Evolutionary conservation across 2,113 vertebrate species (phyloP).

Genomic region (Pteruthius melanotis): DNA sequence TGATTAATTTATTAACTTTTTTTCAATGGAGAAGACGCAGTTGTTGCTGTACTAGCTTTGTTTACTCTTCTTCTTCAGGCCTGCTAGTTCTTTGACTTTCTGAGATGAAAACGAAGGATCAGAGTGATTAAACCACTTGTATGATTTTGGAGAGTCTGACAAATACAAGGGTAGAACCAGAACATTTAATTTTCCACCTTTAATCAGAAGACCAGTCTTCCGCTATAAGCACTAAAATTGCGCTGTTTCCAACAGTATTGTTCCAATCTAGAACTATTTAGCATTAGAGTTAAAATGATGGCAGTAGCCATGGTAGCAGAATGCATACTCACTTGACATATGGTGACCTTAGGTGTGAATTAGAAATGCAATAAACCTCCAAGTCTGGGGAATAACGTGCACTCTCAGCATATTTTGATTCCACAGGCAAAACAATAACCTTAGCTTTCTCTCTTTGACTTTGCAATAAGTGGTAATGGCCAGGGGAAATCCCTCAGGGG

Average conservation of each 20-base stretch:
- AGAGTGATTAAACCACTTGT: neutral
- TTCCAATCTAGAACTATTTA: constrained; percentile 4
- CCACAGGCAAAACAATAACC: constrained; percentile 15
- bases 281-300: constrained; percentile 14
- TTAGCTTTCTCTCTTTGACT: constrained; percentile 44
- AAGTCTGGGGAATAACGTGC: constrained; percentile 59
- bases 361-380: constrained; percentile 56
- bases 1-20: neutral
- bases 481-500: constrained; percentile 18
- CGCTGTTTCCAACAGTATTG: neutral
- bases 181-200: neutral
- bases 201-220: neutral
- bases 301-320: constrained; percentile 7
- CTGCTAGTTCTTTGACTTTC: neutral
- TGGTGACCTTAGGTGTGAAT: constrained; percentile 63
- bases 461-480: constrained; percentile 28
- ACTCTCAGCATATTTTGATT: constrained; percentile 60
- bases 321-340: constrained; percentile 41
- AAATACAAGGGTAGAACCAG: neutral
- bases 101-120: rapidly evolving
- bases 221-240: neutral
- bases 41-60: neutral
- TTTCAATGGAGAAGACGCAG: neutral
- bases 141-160: neutral
- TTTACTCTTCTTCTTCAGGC: neutral